These are phyloP conservation scores for Synodontis membranacea DNA, from an alignment of 2,113 vertebrate species.

Conservation along the genomic window DNA sequence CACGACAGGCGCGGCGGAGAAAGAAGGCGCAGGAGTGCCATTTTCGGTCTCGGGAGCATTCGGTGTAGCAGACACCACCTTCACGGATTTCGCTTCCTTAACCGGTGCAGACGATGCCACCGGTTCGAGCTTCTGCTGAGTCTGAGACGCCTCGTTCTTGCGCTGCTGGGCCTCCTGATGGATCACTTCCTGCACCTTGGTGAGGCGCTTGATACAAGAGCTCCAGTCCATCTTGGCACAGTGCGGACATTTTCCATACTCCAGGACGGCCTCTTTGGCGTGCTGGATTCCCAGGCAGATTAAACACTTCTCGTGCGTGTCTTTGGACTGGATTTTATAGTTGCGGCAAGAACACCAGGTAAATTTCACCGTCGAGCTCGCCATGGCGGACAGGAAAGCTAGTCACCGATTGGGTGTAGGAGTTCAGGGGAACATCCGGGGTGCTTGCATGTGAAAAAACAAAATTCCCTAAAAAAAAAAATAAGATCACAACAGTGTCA, in stretches of 20 bases:
- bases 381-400: conserved; percentile 42
- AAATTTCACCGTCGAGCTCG: conserved; percentile 48
- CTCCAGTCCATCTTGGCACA: conserved; percentile 61
- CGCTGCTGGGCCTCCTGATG: conserved; percentile 54
- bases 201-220: conserved; percentile 58
- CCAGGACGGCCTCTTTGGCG: conserved; percentile 57
- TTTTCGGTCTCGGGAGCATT: not conserved
- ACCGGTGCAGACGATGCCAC: not conserved
- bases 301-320: conserved; percentile 56
- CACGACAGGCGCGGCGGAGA: conserved; percentile 54
- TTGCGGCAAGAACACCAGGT: conserved; percentile 59
- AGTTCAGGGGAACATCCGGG: not conserved
- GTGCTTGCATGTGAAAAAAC: not conserved
- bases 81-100: conserved; percentile 22
- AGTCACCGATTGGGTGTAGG: not conserved
- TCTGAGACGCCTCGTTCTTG: conserved; percentile 47
- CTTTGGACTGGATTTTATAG: conserved; percentile 57
- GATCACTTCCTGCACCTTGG: conserved; percentile 57
- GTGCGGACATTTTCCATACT: conserved; percentile 59
- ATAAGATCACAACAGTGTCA: not conserved
- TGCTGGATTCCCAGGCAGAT: conserved; percentile 60
- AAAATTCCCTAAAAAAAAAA: conserved; percentile 16
- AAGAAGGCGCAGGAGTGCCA: conserved; percentile 19
- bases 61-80: not conserved
- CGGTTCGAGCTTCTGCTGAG: conserved; percentile 39